Conservation (phyloP, 1,140 invertebrate genomes). For the Atopsyche davidsoni region DNA sequence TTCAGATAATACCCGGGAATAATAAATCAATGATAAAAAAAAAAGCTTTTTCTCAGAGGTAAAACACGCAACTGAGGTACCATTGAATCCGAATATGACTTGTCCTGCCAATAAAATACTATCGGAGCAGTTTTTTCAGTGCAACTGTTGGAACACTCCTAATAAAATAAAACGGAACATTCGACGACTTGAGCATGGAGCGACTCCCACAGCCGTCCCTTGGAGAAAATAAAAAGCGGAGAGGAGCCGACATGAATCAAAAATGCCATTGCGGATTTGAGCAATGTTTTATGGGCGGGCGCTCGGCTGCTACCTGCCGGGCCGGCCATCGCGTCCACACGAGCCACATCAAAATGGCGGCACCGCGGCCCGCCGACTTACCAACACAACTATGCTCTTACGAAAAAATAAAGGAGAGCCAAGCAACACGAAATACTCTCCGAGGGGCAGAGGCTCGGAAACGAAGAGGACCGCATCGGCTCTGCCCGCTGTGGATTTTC, state of each 20-base stretch:
- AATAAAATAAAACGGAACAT: no score
- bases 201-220: no score
- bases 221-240: no score
- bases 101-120: no score
- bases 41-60: no score
- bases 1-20: no score
- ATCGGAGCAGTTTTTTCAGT: no score
- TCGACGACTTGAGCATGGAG: no score
- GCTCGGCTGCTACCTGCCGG: neutral
- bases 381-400: constrained; percentile 15
- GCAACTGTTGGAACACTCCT: no score
- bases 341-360: constrained; percentile 21
- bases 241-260: constrained; percentile 12
- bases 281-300: constrained; percentile 6
- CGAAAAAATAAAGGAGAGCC: neutral
- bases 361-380: constrained; percentile 9
- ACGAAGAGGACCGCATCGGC: constrained; percentile 6
- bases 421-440: constrained; percentile 9
- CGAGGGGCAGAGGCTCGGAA: constrained; percentile 5
- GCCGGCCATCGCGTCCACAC: neutral
- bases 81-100: no score
- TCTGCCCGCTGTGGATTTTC: neutral
- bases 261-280: constrained; percentile 13
- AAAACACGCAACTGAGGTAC: no score
- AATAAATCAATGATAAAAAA: no score